These are phyloP conservation scores for Bombus sibiricus DNA, from an alignment of 1,140 invertebrate species.

Conservation along the genomic window DNA sequence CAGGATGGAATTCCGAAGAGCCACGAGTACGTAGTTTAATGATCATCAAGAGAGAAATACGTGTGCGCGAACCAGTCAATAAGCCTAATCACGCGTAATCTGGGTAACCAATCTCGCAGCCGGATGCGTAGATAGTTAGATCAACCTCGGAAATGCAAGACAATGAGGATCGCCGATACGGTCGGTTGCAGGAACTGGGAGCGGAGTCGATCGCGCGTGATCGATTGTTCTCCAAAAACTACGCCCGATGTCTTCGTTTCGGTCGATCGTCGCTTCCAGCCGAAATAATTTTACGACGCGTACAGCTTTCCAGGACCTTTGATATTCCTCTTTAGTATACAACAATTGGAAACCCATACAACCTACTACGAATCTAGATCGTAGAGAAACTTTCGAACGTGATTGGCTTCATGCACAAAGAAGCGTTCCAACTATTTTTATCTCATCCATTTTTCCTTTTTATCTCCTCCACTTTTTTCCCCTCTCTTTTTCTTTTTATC, in stretches of 20 bases:
- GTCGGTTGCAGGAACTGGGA: slow-evolving; percentile 64
- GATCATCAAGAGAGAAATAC: no score
- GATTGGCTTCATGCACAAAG: neutral
- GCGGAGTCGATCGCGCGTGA: slow-evolving; percentile 63
- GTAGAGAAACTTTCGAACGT: neutral
- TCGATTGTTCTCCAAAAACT: slow-evolving; percentile 58
- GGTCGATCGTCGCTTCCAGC: neutral
- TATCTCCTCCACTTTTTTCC: neutral
- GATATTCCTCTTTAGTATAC: neutral
- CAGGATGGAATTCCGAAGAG: no score
- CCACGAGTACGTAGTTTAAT: neutral
- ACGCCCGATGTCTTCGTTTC: slow-evolving; percentile 5
- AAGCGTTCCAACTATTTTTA: neutral
- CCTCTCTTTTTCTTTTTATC: fast-evolving
- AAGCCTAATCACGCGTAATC: neutral
- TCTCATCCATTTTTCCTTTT: no score
- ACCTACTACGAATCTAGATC: neutral
- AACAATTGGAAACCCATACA: neutral
- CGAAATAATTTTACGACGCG: neutral
- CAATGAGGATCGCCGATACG: slow-evolving; percentile 63
- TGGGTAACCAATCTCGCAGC: slow-evolving; percentile 12
- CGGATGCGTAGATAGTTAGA: slow-evolving; percentile 39
- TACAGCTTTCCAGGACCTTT: neutral
- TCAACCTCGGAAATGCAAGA: slow-evolving; percentile 52
- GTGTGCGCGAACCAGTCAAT: neutral